Evolutionary conservation across 2,113 vertebrate species (phyloP), one percentile per base, ranked within the genome.

Genomic region (Taurulus bubalis): DNA sequence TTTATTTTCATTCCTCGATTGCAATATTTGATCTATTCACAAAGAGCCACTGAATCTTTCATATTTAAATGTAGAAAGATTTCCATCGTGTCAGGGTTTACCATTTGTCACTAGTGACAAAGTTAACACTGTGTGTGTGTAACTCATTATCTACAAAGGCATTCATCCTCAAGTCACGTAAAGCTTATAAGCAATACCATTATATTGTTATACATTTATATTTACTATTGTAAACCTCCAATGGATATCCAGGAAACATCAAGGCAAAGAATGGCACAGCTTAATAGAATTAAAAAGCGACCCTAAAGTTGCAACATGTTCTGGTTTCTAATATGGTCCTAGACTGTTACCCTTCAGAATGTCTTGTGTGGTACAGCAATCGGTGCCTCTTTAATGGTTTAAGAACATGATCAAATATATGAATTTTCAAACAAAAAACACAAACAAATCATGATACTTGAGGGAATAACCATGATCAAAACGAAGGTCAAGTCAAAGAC

Each of bases 401-500:
- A 5, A 32, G 3, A 15, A 45, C 3, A 51, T 5, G 62, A 28
- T 67, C 0, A 60, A 55, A 55, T 28, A 53, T 24, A 22, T 11
- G 60, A 3, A 32, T 45, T 32, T 32, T 26, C 3, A 59, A 74
- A 56, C 9, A n/a, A 65, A 60, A 34, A 58, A 1, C 1, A 34
- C 11, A n/a, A 4, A 56, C 16, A 77, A 49, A 45, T 16, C 16
- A 6, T 24, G 12, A 24, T 3, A n/a, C 3, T 80, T 32, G 12
- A 64, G n/a, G 32, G 34, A 11, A 87, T 34, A 70, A 76, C 11
- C 22, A 78, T 53, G 75, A 72, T 56, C n/a, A 85, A n/a, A 80
- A 88, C 22, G n/a, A 47, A 75, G 64, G 51, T 45, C 32, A 75
- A 77, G 72, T 81, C 70, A 28, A 74, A 84, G 83, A 92, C 84